Base-by-base conservation (phyloP, 2,888 invertebrate species). In the Peribatodes rhomboidaria region DNA sequence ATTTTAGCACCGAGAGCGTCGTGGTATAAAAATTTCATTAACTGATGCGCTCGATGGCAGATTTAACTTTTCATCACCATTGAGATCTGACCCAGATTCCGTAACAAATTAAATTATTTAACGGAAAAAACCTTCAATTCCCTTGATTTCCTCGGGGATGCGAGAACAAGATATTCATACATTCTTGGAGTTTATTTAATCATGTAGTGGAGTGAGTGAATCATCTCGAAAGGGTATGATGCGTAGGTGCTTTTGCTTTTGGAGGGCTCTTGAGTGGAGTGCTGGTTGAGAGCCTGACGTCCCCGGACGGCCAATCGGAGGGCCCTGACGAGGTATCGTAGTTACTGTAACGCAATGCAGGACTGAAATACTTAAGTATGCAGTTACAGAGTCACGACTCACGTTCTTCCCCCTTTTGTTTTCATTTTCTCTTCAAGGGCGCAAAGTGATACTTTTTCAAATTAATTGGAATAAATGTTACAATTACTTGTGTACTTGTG, bases 241-340 rank as follows among this genome's bases (percentile, higher is more conserved):
- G 85, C 81, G 80, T 86, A 83, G 85, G 82, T 82, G 84, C 84
- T 86, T 83, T 84, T 56, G 56, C 81, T 85, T 84, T 81, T 76
- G 75, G 76, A 89, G 90, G 70, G 83, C 83, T 73, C 89, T 90
- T 72, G 78, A 85, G 76, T 86, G 71, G 76, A 88, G 88, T 77
- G 75, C 68, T 65, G 72, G 73, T 72, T 74, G 78, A 85, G 85
- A 81, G 85, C 81, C 83, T 85, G 85, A 84, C 81, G 83, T 78
- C 75, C 76, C 79, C 73, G 73, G 75, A 73, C 76, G 74, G 77
- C 77, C 74, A 75, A 65, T 73, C 77, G 61, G 70, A 84, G 82
- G 71, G 73, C 69, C 69, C 72, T 76, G 74, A 69, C 73, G 67
- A 72, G 71, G 49, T 77, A 79, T 77, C 71, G 71, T 69, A 68